Evolutionary conservation across 2,797 vertebrate species (phyloP).

Genomic region (Aythya fuligula): DNA sequence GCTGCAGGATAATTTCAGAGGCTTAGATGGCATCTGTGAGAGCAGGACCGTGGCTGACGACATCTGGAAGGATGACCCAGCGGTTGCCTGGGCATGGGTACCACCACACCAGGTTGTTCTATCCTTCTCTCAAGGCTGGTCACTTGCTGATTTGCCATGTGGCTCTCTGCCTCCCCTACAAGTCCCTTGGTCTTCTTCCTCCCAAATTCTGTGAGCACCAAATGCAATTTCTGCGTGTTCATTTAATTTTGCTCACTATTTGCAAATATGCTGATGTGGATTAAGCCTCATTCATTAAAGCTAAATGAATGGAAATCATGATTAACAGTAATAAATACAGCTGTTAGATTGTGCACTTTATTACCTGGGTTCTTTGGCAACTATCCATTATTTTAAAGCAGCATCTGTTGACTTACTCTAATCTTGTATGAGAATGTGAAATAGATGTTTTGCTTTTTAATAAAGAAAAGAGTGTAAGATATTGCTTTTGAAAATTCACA

Average conservation of each 20-base stretch:
- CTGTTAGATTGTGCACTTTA: background rate
- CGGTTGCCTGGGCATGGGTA: background rate
- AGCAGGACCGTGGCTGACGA: background rate
- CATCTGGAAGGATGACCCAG: background rate
- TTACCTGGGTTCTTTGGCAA: constrained; percentile 8
- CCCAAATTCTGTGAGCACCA: background rate
- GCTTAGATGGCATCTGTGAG: background rate
- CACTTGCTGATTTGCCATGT: fast-evolving
- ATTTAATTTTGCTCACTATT: background rate
- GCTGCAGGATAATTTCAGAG: background rate
- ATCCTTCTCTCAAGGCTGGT: background rate
- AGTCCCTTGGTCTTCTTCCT: background rate
- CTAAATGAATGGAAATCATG: background rate
- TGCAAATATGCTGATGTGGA: background rate
- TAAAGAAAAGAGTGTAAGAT: background rate
- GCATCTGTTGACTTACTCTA: background rate
- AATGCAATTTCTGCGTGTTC: background rate
- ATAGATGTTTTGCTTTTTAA: background rate
- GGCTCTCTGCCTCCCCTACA: background rate
- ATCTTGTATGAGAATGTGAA: background rate
- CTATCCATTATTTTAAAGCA: background rate
- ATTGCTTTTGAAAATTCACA: constrained; percentile 5
- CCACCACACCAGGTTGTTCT: fast-evolving
- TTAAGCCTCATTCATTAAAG: background rate
- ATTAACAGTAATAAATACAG: constrained; percentile 4